A percentile compares a stretch with the other conserved stretches of the same genome.
Evolutionary conservation across 2,797 vertebrate species (phyloP).

Genomic region (Capromys pilorides): DNA sequence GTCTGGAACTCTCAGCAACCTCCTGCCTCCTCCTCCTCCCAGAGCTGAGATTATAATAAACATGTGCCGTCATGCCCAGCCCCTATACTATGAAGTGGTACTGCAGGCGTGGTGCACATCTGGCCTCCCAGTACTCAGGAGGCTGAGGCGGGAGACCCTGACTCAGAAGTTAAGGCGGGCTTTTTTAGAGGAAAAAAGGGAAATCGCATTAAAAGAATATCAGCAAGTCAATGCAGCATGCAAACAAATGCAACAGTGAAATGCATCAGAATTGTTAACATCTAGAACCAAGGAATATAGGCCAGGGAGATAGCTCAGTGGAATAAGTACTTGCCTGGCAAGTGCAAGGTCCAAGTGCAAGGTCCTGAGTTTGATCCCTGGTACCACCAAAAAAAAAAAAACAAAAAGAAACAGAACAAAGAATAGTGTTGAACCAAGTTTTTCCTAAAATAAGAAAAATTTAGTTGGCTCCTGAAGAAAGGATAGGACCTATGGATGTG

Average conservation of each 20-base stretch:
- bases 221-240: background rate
- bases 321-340: too few species aligned
- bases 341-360: too few species aligned
- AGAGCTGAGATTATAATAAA: background rate
- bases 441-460: background rate
- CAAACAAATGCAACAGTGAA: background rate
- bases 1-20: background rate
- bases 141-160: too few species aligned
- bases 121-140: too few species aligned
- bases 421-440: background rate
- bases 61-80: too few species aligned
- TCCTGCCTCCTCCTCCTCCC: background rate
- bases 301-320: too few species aligned
- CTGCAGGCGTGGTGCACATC: too few species aligned
- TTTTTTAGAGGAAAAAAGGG: background rate
- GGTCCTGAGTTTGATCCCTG: too few species aligned
- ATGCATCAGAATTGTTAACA: background rate
- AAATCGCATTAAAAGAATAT: background rate
- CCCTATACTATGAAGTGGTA: constrained; percentile 17
- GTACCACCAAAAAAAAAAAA: too few species aligned
- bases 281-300: constrained; percentile 45
- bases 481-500: background rate
- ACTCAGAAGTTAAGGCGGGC: background rate
- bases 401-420: too few species aligned
- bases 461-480: constrained; percentile 28